Evolutionary conservation across 2,113 vertebrate species (phyloP), one percentile per base, ranked within the genome.

Genomic region (Pelusios castaneus): DNA sequence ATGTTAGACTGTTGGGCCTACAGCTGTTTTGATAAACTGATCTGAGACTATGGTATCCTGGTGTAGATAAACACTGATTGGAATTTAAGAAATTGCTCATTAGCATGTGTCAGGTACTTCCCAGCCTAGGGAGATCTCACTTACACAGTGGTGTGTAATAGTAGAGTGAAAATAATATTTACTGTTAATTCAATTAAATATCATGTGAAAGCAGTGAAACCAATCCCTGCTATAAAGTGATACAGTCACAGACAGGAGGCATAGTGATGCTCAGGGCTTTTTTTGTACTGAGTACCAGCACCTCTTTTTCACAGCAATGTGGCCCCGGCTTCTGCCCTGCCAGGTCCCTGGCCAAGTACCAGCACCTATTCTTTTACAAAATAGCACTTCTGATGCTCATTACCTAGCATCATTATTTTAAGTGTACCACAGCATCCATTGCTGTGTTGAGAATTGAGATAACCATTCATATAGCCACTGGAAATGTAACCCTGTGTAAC

Each of bases 31-130:
- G 88, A 93, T 91, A 92, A 97, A 95, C 92, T 87, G 55, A 87
- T 92, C 75, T 93, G 90, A 94, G 81, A 55, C 54, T 43, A 21
- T 92, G 85, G 75, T 89, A 78, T 94, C 55, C 80, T 95, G 73
- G 86, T 41, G 22, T 89, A 94, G 94, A 89, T 96, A 92, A 97
- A 95, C 91, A 95, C 92, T 70, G 78, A 84, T 73, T 77, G 78
- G 81, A 95, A 94, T 89, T 91, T 91, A 79, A 91, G 90, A 95
- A 95, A 60, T 82, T 91, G 88, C 94, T 96, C 81, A 92, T 97
- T 97, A 96, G 90, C 89, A 93, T 92, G 93, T 92, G 88, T 93
- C 94, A 93, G 87, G 82, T 93, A 91, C 91, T 89, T 86, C 87
- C 41, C 70, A 85, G 70, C 75, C 88, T 87, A 82, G 70, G 38